Base-by-base conservation (phyloP, 2,888 invertebrate genomes). In the Endotricha flammealis region DNA sequence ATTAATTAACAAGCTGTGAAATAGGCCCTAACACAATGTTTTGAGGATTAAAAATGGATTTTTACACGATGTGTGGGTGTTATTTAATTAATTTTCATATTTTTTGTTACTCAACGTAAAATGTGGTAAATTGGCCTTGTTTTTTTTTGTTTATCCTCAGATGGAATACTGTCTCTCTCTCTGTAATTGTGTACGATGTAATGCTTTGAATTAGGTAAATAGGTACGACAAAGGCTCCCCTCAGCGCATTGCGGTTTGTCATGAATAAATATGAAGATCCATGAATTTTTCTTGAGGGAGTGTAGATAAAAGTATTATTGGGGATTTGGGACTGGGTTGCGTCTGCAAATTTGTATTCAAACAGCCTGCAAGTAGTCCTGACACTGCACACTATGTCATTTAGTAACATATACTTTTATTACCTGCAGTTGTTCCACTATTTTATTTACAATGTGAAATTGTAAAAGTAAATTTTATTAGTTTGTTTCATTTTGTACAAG, bases 231-330 rank as follows among this genome's bases (percentile, higher is more conserved):
- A 51, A 46, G 53, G 48, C 44, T 44, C 48, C 54, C 43, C 46
- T 45, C 38, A 45, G 49, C 50, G 48, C 54, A 57, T 46, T 54
- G 53, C 48, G 53, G 53, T 44, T 34, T 36, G 42, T 52, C 39
- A 58, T 64, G 60, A 64, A 64, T 64, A 64, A 64, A 59, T 59
- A 64, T 59, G 50, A 53, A 54, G 48, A 48, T 61, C 53, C 61
- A 57, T 60, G 58, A 55, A 48, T 56, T 55, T 54, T 57, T 48
- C 37, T 48, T 45, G 36, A 37, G 40, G 41, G 42, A 38, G 38
- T 43, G 39, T 37, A 36, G 44, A 43, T 47, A 46, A 53, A 62
- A 53, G 48, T 46, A 53, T 48, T 44, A 52, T 52, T 56, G 48
- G 39, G 44, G 48, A 42, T 46, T 38, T 38, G 42, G 48, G 44